Conservation (phyloP, 2,113 vertebrate genomes). For the Monopterus albus region DNA sequence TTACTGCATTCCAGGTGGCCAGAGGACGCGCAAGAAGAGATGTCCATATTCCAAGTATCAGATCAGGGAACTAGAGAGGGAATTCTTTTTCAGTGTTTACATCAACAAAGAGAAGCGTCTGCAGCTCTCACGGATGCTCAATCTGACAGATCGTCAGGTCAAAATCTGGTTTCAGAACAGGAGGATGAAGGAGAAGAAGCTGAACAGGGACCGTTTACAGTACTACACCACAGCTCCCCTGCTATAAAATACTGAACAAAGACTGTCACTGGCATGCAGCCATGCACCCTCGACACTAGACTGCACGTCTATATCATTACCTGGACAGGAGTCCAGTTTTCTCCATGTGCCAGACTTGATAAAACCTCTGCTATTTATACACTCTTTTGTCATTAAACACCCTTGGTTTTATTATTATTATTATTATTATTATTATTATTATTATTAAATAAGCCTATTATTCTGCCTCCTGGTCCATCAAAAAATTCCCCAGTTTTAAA, state of each 20-base stretch:
- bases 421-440: constrained; percentile 65
- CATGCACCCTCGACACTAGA: constrained; percentile 3
- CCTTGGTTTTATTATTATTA: constrained; percentile 55
- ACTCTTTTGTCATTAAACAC: constrained; percentile 44
- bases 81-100: constrained; percentile 99
- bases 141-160: constrained; percentile 97
- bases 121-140: constrained; percentile 97
- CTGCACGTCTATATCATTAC: constrained; percentile 22
- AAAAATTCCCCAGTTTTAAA: no score
- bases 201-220: constrained; percentile 98
- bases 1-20: constrained; percentile 88
- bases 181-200: constrained; percentile 99
- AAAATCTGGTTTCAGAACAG: constrained; percentile 99
- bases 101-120: constrained; percentile 99
- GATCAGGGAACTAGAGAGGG: constrained; percentile 97
- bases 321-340: constrained; percentile 39
- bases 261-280: constrained; percentile 43
- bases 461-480: no score
- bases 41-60: constrained; percentile 98
- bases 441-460: no score
- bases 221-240: constrained; percentile 97
- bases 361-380: constrained; percentile 55
- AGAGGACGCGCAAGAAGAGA: constrained; percentile 96
- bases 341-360: constrained; percentile 54
- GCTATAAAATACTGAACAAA: constrained; percentile 85